Base-by-base conservation (phyloP, 2,888 invertebrate species). In the Coenonympha glycerion region DNA sequence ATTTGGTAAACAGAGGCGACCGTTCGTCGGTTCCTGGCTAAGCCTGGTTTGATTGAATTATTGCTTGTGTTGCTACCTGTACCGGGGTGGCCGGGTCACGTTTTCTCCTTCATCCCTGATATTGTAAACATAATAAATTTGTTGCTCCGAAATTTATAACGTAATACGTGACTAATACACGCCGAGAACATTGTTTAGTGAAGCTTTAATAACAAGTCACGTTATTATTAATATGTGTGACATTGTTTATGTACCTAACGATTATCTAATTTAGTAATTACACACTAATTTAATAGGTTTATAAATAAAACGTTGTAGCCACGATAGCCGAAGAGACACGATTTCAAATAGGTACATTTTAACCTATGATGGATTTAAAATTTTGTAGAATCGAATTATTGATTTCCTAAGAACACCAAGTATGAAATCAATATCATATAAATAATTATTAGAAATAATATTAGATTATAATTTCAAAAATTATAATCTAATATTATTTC, bases 21-120 rank as follows among this genome's bases (percentile, higher is more conserved):
- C 65, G 61, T 26, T 33, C 21, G 46, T 37, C 26, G 37, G 26
- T 46, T 28, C 11, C 36, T 36, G n/a, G 67, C 69, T 82, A 84
- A 86, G 80, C 82, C 77, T 57, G 62, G 69, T 68, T 71, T 85
- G 84, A 87, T 87, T 87, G 84, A 86, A 82, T 82, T 85, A 86
- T 82, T 76, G 77, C 78, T 73, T 70, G 69, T 68, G 65, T 68
- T 70, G 69, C 73, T 75, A 78, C 76, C 73, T 76, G 61, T 68
- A 64, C 69, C 48, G 44, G 64, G 66, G 66, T 64, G 65, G 58
- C 63, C 56, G 63, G 71, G 74, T 73, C 79, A 79, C 80, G 81
- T 81, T 50, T 36, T 47, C 53, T 49, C 55, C 47, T 51, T 55
- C 52, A 67, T 61, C 66, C 61, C 56, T 65, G 64, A 69, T 75